Percentiles rank a stretch among this genome's conserved stretches.
Conservation (phyloP, 2,113 vertebrate genomes). For the Delphinapterus leucas region DNA sequence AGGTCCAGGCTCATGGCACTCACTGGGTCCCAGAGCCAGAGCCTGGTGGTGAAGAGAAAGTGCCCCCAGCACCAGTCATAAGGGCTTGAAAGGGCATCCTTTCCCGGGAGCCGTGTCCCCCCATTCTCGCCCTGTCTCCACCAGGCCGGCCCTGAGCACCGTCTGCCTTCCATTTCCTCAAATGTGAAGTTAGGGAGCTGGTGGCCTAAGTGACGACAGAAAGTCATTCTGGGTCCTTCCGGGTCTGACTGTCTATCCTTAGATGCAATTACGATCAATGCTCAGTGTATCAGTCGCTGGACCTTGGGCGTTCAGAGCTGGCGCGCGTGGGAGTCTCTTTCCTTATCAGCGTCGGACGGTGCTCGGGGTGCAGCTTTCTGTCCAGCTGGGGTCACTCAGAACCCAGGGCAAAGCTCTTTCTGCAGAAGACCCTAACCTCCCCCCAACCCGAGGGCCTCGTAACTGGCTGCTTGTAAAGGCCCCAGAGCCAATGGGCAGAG, state of each 20-base stretch:
- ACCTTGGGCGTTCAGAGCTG: fast-evolving
- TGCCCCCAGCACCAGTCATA: no score
- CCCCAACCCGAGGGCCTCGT: fast-evolving
- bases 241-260: no score
- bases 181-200: not conserved
- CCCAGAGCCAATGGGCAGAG: not conserved
- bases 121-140: no score
- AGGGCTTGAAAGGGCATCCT: no score
- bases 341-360: not conserved
- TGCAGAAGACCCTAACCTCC: not conserved
- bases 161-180: not conserved
- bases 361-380: not conserved
- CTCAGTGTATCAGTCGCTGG: fast-evolving
- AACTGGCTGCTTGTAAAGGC: not conserved
- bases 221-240: not conserved
- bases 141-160: not conserved
- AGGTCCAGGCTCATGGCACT: not conserved
- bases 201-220: not conserved
- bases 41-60: not conserved
- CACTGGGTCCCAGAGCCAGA: no score
- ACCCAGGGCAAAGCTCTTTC: not conserved
- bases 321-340: fast-evolving
- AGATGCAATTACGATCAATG: not conserved
- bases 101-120: not conserved
- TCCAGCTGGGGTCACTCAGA: not conserved